Evolutionary conservation across 1,140 invertebrate species (phyloP), one percentile per base, ranked within the genome.

Genomic region (Phthorimaea operculella): DNA sequence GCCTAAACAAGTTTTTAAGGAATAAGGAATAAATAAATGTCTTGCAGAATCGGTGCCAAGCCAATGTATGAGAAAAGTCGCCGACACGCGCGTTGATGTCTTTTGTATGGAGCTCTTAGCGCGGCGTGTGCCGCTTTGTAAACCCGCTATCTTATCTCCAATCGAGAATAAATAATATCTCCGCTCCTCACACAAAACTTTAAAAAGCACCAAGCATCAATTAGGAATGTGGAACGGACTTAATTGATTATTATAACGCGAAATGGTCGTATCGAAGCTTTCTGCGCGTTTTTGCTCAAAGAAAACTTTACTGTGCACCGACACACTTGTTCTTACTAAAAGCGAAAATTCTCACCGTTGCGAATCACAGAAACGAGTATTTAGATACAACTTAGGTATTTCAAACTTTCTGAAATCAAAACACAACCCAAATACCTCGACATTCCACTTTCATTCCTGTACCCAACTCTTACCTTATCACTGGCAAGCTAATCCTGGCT

Each of bases 71-170:
- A 47, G 44, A 47, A 47, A 47, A 39, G 10, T n/a, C 2, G 36
- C n/a, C 15, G 44, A 47, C 44, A 47, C 44, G 44, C 36, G 64
- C 79, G 79, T 83, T 79, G 74, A 80, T 76, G 70, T 83, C 77
- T 83, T 79, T 78, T 79, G 63, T 83, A 78, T 63, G 62, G 53
- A 59, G 55, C 63, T 66, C 62, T 68, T 61, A 68, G 60, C 60
- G 48, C 36, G 52, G 55, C 63, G 57, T 59, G 58, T 63, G 62
- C 60, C 66, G 66, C 63, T 66, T 67, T 56, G 61, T 57, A 49
- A 39, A 28, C 21, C 52, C 47, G 33, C 56, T 62, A 67, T 63
- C 55, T 68, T 68, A 72, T 77, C 67, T 63, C 49, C 45, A 50
- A 66, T 68, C 55, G 7, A 2, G 44, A 9, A 47, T 47, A 39